A percentile compares a stretch with the other conserved stretches of the same genome.
Evolutionary conservation across 2,888 invertebrate genomes (phyloP).

Genomic region (Rhagium mordax): DNA sequence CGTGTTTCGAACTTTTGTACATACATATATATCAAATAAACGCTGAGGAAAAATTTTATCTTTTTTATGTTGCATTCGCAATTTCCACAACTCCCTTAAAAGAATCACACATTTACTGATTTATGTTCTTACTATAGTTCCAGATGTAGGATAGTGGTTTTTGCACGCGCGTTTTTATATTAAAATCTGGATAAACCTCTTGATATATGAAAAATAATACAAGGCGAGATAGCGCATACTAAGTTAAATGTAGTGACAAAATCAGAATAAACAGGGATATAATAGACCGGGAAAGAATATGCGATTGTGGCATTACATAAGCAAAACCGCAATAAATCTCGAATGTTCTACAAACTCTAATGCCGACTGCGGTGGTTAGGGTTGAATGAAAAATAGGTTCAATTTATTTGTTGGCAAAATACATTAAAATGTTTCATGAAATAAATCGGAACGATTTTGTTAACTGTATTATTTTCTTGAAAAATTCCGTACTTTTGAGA

Average conservation of each 20-base stretch:
- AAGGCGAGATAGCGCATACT: slow-evolving; percentile 5
- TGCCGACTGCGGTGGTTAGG: neutral
- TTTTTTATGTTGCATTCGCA: neutral
- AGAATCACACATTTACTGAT: slow-evolving; percentile 6
- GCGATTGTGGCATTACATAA: slow-evolving; percentile 55
- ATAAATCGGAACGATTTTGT: neutral
- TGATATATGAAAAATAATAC: slow-evolving; percentile 10
- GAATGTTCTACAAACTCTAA: slow-evolving; percentile 51
- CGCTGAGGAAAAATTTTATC: neutral
- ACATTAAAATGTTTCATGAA: neutral
- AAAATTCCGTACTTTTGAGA: too few species aligned
- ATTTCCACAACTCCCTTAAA: slow-evolving; percentile 1
- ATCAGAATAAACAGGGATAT: slow-evolving; percentile 46
- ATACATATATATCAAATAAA: slow-evolving; percentile 8
- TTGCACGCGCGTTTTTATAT: neutral
- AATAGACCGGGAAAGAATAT: slow-evolving; percentile 36
- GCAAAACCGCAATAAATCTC: slow-evolving; percentile 60
- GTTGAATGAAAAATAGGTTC: neutral
- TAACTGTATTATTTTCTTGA: too few species aligned
- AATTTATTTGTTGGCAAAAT: neutral
- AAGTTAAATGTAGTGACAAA: slow-evolving; percentile 46
- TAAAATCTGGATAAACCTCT: slow-evolving; percentile 17
- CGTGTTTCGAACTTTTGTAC: too few species aligned
- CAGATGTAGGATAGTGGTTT: slow-evolving; percentile 1
- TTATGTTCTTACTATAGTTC: neutral